Evolutionary conservation across 2,113 vertebrate species (phyloP), one percentile per base, ranked within the genome.

Genomic region (Cercocebus atys): DNA sequence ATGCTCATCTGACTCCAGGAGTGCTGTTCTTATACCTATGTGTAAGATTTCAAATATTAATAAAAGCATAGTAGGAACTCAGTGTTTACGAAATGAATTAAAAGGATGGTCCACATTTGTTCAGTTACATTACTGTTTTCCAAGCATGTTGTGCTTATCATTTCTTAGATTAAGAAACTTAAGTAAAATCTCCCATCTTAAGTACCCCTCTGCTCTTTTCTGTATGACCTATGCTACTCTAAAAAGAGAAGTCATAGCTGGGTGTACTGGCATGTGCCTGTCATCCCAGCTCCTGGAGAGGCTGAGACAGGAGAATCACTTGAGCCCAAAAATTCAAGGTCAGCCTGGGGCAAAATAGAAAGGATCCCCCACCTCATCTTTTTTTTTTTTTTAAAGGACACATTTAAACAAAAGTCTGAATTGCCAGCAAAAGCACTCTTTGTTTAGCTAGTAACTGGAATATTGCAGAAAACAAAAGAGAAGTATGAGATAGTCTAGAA

Each of bases 1-100:
- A 38, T 99, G 99, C 0, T 99, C 99, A 47, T 99, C 99, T 0
- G 99, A 99, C 85, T 99, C 99, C 95, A 99, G 98, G n/a, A 99
- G 97, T 32, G 99, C 98, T 18, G 99, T 99, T 97, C 99, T 99
- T 97, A 99, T 99, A 99, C 99, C 99, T 99, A 98, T 5, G 40
- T 38, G 35, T 27, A 72, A 82, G 38, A 94, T 81, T 95, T 87
- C 73, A 95, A 78, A 38, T 94, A 94, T 96, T 91, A 97, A 55
- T 43, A 40, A 76, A 27, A 55, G 47, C 70, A 81, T 13, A 45
- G 52, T 11, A 82, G 17, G 6, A 96, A 73, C 45, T 59, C 25
- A 38, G 16, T 83, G n/a, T 66, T 82, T 76, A 80, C 1, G 68
- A 75, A 80, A 93, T 68, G n/a, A 94, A 73, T 86, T 72, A 50